Base-by-base conservation (phyloP, 2,113 vertebrate species). In the Hucho hucho region DNA sequence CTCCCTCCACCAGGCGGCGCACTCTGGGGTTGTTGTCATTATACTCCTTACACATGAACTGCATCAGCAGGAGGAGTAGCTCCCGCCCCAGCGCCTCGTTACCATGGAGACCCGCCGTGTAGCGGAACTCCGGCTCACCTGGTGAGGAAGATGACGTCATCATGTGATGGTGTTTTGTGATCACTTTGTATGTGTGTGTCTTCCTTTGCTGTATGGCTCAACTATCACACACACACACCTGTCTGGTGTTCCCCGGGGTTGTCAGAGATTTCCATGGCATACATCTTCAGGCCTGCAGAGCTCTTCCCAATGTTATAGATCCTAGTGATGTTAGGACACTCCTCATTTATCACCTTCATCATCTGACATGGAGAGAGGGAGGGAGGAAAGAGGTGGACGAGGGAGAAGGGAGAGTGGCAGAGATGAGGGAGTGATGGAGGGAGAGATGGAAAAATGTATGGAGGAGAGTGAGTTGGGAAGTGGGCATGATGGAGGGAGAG, bases 101-200 rank as follows among this genome's bases (percentile, higher is more conserved):
- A 1, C 98, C 98, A 0, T 99, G 98, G 81, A 97, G 93, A 69
- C 98, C 97, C 0, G 97, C 97, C 0, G 97, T 98, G 88, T 96
- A 98, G 61, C 96, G 93, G 81, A 98, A 95, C 88, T 99, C 97
- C 0, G 97, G 97, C 87, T 99, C 97, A 0, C 97, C 97, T 99
- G 90, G 4, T 20, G 37, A 43, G 7, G 43, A 47, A 13, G 18
- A 69, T 14, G 20, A 47, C 6, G 32, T 32, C 37, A 43, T 43
- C 37, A 11, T 43, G 37, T 43, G 2, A 43, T 9, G 9, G 37
- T 12, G 37, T 43, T 43, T 43, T 43, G 37, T 43, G 37, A 43
- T 43, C 37, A 43, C 9, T 43, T 43, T 3, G 7, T 22, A 24
- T 22, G 13, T 61, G n/a, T 18, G 49, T 18, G 16, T 4, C 6